Percentiles rank a stretch among this genome's conserved stretches.
Evolutionary conservation across 2,888 invertebrate species (phyloP).

Genomic region (Oligia strigilis): DNA sequence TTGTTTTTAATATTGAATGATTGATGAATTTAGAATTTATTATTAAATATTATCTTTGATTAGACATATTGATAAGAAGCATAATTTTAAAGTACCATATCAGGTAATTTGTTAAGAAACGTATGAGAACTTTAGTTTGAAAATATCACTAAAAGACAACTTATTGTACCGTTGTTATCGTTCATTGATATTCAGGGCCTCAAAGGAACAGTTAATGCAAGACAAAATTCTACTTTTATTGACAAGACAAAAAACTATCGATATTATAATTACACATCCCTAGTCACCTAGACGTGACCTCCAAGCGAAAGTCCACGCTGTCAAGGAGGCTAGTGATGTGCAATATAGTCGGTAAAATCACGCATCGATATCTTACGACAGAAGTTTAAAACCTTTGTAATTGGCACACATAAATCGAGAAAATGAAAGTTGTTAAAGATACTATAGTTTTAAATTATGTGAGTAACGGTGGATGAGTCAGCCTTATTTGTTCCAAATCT

Average conservation of each 20-base stretch:
- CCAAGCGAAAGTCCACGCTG: slow-evolving; percentile 81
- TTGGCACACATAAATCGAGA: slow-evolving; percentile 56
- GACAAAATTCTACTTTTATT: background rate
- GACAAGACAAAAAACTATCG: slow-evolving; percentile 18
- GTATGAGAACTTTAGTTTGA: no score
- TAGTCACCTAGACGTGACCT: slow-evolving; percentile 75
- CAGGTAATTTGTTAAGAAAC: background rate
- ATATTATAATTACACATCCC: slow-evolving; percentile 62
- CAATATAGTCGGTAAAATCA: slow-evolving; percentile 55
- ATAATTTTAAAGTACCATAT: no score
- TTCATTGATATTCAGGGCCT: background rate
- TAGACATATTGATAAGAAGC: background rate
- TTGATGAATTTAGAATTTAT: background rate
- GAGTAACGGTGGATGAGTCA: slow-evolving; percentile 47
- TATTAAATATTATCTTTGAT: background rate
- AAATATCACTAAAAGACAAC: background rate
- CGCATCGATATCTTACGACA: slow-evolving; percentile 48
- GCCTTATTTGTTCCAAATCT: slow-evolving; percentile 3
- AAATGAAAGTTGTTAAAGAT: slow-evolving; percentile 55
- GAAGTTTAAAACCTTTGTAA: slow-evolving; percentile 35
- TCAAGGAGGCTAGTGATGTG: slow-evolving; percentile 74
- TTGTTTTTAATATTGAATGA: background rate
- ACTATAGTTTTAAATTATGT: slow-evolving; percentile 20
- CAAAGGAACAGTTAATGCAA: background rate
- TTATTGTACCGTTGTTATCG: background rate